A percentile compares a stretch with the other conserved stretches of the same genome.
Evolutionary conservation across 2,113 vertebrate genomes (phyloP).

Genomic region (Ornithorhynchus anatinus): DNA sequence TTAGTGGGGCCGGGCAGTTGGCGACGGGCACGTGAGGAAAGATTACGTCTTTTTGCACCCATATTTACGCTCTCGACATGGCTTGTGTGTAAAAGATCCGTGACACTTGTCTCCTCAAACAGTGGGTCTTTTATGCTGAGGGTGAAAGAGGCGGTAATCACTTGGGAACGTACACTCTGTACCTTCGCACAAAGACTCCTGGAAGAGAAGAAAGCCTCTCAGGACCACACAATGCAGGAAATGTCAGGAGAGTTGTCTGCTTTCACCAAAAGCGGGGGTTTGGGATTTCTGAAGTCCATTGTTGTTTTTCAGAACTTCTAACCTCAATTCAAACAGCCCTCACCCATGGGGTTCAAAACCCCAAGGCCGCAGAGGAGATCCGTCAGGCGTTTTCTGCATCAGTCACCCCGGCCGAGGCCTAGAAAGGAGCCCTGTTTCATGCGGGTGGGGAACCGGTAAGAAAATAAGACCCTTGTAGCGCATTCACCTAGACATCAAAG

Average conservation of each 20-base stretch:
- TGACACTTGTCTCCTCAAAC: constrained; percentile 31
- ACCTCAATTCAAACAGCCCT: constrained; percentile 50
- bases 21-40: too few relatives aligned
- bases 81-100: constrained; percentile 61
- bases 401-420: too few relatives aligned
- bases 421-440: too few relatives aligned
- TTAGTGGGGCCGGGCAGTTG: too few relatives aligned
- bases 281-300: constrained; percentile 47
- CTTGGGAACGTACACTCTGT: constrained; percentile 73
- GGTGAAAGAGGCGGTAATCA: constrained; percentile 75
- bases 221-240: constrained; percentile 60
- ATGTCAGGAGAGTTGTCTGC: constrained; percentile 70
- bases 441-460: too few relatives aligned
- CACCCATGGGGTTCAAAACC: too few relatives aligned
- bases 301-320: constrained; percentile 50
- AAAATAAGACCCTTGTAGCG: too few relatives aligned
- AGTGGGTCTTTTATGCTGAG: constrained; percentile 70
- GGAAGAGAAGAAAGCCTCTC: constrained; percentile 65
- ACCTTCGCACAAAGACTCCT: constrained; percentile 63
- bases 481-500: too few relatives aligned
- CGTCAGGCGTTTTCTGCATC: too few relatives aligned
- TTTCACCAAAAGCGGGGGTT: constrained; percentile 43
- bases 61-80: constrained; percentile 67
- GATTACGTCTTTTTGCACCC: constrained; percentile 59
- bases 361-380: too few relatives aligned